Conservation (phyloP, 2,113 vertebrate species). For the Gallinago media region DNA sequence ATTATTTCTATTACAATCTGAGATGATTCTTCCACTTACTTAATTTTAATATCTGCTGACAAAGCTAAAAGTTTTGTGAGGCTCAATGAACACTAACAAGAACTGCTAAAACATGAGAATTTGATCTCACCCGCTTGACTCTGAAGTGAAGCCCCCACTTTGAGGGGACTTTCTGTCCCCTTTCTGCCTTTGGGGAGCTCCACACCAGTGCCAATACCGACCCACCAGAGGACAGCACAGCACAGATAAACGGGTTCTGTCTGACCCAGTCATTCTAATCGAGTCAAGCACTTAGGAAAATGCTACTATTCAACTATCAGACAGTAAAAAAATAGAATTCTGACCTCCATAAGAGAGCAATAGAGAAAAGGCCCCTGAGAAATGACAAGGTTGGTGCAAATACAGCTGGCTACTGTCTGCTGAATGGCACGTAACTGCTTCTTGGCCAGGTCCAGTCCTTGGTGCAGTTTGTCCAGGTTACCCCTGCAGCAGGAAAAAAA, state of each 20-base stretch:
- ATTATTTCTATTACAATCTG: background rate
- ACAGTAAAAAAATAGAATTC: background rate
- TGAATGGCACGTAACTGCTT: constrained; percentile 91
- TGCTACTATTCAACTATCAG: background rate
- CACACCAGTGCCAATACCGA: background rate
- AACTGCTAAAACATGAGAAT: background rate
- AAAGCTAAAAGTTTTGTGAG: background rate
- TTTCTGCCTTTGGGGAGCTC: background rate
- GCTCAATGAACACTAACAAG: background rate
- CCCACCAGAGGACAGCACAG: background rate
- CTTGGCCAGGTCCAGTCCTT: constrained; percentile 91
- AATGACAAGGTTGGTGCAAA: constrained; percentile 95
- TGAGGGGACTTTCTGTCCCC: too few species aligned
- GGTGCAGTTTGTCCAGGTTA: constrained; percentile 89
- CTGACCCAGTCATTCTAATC: background rate
- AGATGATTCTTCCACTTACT: background rate
- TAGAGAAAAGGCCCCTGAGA: constrained; percentile 98
- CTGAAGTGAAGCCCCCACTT: background rate
- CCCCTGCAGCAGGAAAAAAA: constrained; percentile 75
- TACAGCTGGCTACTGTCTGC: constrained; percentile 95
- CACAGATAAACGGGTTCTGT: background rate
- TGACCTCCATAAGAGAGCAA: constrained; percentile 94
- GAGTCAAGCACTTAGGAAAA: background rate
- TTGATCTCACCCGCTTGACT: background rate
- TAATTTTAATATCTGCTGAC: background rate